phyloP scores from a whole-genome alignment of 30 jellyfish, hydroid and myxozoan species.

The Aurelia aurita complex sp. Pacific region DNA sequence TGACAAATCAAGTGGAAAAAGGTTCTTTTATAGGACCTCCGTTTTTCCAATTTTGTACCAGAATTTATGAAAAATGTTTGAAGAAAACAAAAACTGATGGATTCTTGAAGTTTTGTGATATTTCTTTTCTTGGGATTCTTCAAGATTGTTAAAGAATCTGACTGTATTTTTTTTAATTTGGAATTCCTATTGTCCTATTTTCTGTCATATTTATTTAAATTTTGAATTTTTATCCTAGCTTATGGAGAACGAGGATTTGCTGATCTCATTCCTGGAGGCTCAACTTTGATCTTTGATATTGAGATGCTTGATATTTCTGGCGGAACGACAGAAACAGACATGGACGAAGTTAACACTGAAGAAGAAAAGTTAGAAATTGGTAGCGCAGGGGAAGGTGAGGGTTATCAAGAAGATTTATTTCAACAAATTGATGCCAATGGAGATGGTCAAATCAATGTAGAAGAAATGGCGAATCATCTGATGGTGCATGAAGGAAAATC shows the following conservation, averaged over 20 bases:
- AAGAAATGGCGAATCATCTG: slow-evolving; percentile 85
- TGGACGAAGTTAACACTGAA: not conserved
- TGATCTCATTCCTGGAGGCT: slow-evolving; percentile 79
- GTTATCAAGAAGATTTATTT: slow-evolving; percentile 50
- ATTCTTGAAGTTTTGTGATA: no score
- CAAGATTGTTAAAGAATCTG: not conserved
- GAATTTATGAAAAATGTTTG: no score
- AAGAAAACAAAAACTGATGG: no score
- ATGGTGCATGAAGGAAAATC: slow-evolving; percentile 67
- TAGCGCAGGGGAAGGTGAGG: slow-evolving; percentile 24
- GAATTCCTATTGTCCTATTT: not conserved
- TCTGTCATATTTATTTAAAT: not conserved
- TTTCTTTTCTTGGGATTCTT: no score
- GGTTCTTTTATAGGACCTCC: no score
- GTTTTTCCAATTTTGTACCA: no score
- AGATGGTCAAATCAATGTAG: slow-evolving; percentile 66
- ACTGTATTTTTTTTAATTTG: not conserved
- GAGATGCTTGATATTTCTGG: slow-evolving; percentile 67
- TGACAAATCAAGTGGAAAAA: no score
- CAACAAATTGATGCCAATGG: slow-evolving; percentile 81
- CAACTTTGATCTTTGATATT: slow-evolving; percentile 82
- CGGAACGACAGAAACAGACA: slow-evolving; percentile 11
- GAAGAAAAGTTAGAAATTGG: slow-evolving; percentile 31
- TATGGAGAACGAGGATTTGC: slow-evolving; percentile 94
- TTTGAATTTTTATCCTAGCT: slow-evolving; percentile 37